Percentiles rank a stretch among this genome's conserved stretches.
Evolutionary conservation across 1,140 invertebrate genomes (phyloP).

Genomic region (Macrosteles quadrilineatus): DNA sequence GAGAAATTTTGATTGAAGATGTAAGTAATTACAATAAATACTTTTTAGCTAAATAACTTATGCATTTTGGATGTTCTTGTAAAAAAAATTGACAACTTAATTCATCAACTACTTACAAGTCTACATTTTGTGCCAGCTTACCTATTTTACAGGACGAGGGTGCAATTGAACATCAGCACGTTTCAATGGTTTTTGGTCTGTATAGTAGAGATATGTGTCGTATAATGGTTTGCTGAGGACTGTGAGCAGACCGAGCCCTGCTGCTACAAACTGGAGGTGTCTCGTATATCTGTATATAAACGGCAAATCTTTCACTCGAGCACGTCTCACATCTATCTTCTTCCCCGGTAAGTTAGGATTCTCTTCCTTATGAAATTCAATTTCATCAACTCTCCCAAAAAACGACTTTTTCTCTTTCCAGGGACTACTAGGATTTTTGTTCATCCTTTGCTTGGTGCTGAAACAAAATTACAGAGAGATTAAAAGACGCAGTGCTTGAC

Average conservation of each 20-base stretch:
- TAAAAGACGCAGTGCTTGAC: neutral
- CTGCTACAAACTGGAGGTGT: neutral
- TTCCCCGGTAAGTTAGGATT: neutral
- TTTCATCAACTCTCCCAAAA: neutral
- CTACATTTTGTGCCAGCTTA: no score
- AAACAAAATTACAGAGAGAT: neutral
- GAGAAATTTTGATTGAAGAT: no score
- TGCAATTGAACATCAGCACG: neutral
- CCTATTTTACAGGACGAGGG: neutral
- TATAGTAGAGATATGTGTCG: neutral
- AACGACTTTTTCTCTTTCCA: neutral
- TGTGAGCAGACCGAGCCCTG: neutral
- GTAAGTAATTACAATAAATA: no score
- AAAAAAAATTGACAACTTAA: neutral
- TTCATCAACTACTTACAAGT: no score
- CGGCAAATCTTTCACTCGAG: neutral
- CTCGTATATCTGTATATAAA: neutral
- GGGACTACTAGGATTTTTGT: neutral
- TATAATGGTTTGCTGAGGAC: neutral
- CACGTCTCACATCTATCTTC: neutral
- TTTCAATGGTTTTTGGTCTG: neutral
- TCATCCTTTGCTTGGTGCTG: neutral
- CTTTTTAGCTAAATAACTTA: no score
- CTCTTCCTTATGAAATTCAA: neutral
- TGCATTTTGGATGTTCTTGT: no score